A percentile compares a stretch with the other conserved stretches of the same genome.
Conservation (phyloP, 2,888 invertebrate species). For the Spisula solida region DNA sequence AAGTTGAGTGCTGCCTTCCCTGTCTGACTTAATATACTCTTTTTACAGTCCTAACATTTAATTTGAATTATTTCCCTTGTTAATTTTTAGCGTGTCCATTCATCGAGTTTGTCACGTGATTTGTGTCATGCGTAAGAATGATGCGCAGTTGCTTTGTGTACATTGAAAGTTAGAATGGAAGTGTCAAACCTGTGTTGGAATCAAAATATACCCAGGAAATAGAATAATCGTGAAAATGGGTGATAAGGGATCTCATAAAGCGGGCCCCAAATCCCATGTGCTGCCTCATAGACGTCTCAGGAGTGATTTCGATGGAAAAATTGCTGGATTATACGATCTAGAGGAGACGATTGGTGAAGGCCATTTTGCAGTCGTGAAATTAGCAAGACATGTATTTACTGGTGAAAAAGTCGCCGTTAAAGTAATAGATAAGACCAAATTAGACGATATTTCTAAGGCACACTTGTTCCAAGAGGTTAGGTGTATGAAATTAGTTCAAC, state of each 20-base stretch:
- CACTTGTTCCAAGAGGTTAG: constrained; percentile 94
- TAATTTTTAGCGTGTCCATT: constrained; percentile 31
- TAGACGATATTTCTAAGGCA: constrained; percentile 97
- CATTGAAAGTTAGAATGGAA: constrained; percentile 68
- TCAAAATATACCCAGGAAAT: constrained; percentile 9
- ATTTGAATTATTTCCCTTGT: constrained; percentile 3
- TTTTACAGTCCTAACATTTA: no score
- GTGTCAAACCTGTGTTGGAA: constrained; percentile 61
- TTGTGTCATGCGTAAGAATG: constrained; percentile 80
- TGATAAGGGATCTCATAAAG: constrained; percentile 42
- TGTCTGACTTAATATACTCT: no score
- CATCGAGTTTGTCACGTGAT: constrained; percentile 73
- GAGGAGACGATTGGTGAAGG: constrained; percentile 99
- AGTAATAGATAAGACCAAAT: constrained; percentile 98
- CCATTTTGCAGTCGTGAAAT: constrained; percentile 99
- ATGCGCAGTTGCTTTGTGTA: constrained; percentile 77
- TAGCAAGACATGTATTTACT: constrained; percentile 99
- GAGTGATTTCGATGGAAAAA: constrained; percentile 85
- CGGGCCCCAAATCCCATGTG: constrained; percentile 27
- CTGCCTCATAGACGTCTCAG: constrained; percentile 80
- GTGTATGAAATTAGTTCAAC: constrained; percentile 99
- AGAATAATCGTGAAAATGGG: constrained; percentile 48
- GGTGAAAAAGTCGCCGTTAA: constrained; percentile 99
- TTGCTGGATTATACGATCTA: constrained; percentile 96
- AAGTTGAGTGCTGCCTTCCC: no score